A percentile compares a stretch with the other conserved stretches of the same genome.
phyloP scores from a whole-genome alignment of 2,797 vertebrate genomes.

The Falco columbarius region DNA sequence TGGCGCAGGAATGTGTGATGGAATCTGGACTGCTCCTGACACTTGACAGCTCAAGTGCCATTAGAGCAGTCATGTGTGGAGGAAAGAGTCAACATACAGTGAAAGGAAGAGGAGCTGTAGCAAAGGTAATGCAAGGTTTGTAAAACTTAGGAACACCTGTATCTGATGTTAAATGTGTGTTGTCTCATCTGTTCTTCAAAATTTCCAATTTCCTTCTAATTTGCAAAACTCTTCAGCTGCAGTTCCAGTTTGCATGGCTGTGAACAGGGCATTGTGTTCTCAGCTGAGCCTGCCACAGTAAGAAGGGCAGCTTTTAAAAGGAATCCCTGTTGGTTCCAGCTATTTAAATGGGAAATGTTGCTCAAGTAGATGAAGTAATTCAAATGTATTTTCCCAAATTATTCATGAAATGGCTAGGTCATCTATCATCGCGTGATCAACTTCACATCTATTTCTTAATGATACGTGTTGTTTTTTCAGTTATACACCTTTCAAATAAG shows the following conservation, averaged over 20 bases:
- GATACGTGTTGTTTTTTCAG: accelerated
- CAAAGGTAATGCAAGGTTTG: not conserved
- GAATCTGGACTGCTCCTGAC: not conserved
- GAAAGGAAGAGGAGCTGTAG: not conserved
- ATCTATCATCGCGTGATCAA: not conserved
- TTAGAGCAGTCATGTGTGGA: not conserved
- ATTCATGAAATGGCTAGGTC: not conserved
- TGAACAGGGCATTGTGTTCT: accelerated
- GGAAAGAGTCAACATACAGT: not conserved
- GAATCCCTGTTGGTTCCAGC: not conserved
- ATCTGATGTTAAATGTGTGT: not conserved
- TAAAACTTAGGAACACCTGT: not conserved
- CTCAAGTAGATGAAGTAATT: not conserved
- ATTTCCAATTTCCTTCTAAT: not conserved
- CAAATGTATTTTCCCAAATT: not conserved
- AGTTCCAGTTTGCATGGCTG: not conserved
- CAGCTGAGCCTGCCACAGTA: not conserved
- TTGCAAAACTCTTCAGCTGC: not conserved
- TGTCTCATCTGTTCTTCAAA: not conserved
- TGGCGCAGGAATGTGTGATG: accelerated
- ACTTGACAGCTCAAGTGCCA: not conserved
- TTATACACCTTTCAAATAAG: not conserved
- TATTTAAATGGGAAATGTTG: not conserved
- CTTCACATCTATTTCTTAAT: not conserved
- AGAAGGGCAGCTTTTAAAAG: not conserved